Base-by-base conservation (phyloP, 2,888 invertebrate species). In the Strigamia crassipes region DNA sequence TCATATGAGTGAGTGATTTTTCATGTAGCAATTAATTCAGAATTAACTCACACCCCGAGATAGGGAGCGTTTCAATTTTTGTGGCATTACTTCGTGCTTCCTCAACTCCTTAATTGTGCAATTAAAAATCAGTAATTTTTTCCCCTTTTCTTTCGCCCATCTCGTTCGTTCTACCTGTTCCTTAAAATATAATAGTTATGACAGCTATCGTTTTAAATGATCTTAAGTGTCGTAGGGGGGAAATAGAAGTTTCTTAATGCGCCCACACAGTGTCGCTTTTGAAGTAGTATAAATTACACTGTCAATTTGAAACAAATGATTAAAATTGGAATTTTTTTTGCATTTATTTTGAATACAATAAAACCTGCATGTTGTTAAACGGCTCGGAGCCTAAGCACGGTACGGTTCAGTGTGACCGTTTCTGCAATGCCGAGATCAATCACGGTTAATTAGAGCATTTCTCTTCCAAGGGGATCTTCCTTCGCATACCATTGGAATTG, bases 1-100 rank as follows among this genome's bases (percentile, higher is more conserved):
- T 31, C 73, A 10, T 73, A 31, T 73, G 73, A 73, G 73, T 73
- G 73, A 73, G 73, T 73, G 73, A 73, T 73, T 73, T 73, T 73
- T 73, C 73, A 73, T 73, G 73, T 73, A 73, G 73, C 73, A 73
- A 73, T 73, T 73, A 73, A 73, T 73, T 73, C 73, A 73, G 73
- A 73, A 73, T 73, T 73, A 73, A 73, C 73, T 73, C 73, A 73
- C 73, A 27, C 73, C 73, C 73, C 73, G 73, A 73, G 73, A 73
- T 73, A 73, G 73, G 51, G 73, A 73, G 31, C 73, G 73, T 73
- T 73, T 73, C 73, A 73, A 73, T 73, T 73, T 73, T 73, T 73
- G 73, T 73, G 73, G 31, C 73, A 27, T 27, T 73, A 31, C 73
- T 73, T 27, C 73, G 73, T 73, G 27, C 73, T 73, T 73, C 31